Conservation (phyloP, 2,797 vertebrate genomes). For the Erpetoichthys calabaricus region DNA sequence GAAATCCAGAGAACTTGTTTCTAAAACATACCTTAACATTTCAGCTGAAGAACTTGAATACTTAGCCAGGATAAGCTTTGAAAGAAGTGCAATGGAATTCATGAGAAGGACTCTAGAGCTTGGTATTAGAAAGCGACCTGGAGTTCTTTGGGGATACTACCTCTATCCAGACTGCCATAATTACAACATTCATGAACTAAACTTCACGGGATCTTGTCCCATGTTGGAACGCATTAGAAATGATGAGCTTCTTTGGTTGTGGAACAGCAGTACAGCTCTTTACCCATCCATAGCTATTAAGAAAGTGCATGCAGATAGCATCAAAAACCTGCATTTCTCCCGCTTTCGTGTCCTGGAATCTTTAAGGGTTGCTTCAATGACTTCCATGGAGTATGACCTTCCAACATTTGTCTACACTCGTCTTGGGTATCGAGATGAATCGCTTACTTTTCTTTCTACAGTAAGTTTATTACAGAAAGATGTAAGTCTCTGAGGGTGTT, state of each 20-base stretch:
- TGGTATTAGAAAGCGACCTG: slow-evolving; percentile 49
- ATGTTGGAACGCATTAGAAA: slow-evolving; percentile 53
- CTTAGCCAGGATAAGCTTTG: slow-evolving; percentile 49
- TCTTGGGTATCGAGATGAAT: slow-evolving; percentile 52
- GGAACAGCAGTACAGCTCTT: slow-evolving; percentile 58
- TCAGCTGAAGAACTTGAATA: slow-evolving; percentile 42
- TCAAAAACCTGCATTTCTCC: slow-evolving; percentile 50
- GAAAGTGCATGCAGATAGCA: slow-evolving; percentile 43
- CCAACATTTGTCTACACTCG: slow-evolving; percentile 56
- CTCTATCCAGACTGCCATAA: slow-evolving; percentile 72
- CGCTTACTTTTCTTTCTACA: slow-evolving; percentile 48
- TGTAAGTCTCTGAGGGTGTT: neutral
- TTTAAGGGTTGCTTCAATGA: slow-evolving; percentile 46
- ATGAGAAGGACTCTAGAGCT: slow-evolving; percentile 61
- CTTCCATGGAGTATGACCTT: slow-evolving; percentile 42
- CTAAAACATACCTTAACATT: slow-evolving; percentile 40
- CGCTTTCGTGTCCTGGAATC: slow-evolving; percentile 54
- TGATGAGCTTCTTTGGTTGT: slow-evolving; percentile 60
- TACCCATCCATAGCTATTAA: slow-evolving; percentile 53
- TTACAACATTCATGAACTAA: slow-evolving; percentile 50
- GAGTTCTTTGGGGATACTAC: slow-evolving; percentile 60
- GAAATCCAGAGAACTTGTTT: slow-evolving; percentile 45
- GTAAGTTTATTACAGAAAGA: slow-evolving; percentile 27
- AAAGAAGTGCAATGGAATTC: slow-evolving; percentile 53
- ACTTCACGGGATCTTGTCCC: slow-evolving; percentile 55